Percentiles rank a stretch among this genome's conserved stretches.
Conservation (phyloP, 2,113 vertebrate species). For the Aramus guarauna region DNA sequence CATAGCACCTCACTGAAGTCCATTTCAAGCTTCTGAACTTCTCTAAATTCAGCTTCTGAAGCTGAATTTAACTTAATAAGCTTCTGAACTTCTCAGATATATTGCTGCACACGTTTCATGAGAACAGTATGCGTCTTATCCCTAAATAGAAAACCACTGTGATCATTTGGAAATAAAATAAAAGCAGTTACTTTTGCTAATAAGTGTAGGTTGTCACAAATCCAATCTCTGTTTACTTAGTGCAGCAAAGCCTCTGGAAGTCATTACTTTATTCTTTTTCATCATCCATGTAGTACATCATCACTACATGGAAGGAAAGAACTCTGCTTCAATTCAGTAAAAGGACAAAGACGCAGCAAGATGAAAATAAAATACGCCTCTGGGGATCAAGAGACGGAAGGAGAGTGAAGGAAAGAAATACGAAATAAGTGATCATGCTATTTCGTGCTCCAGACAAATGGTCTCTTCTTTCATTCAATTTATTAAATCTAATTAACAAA, state of each 20-base stretch:
- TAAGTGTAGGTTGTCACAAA: neutral
- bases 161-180: neutral
- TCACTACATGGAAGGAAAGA: neutral
- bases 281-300: neutral
- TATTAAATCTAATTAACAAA: constrained; percentile 14
- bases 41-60: too few species aligned
- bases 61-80: too few species aligned
- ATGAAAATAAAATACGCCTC: neutral
- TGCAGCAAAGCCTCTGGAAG: neutral
- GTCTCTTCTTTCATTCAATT: neutral
- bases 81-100: neutral
- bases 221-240: neutral
- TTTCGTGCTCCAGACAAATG: neutral
- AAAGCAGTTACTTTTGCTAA: neutral
- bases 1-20: neutral
- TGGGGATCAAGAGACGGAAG: neutral
- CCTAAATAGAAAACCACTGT: neutral
- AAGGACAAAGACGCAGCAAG: neutral
- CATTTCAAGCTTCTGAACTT: neutral
- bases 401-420: neutral
- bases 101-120: neutral
- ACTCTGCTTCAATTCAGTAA: neutral
- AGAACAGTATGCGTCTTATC: neutral
- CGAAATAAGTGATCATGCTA: neutral
- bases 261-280: neutral